These are phyloP conservation scores for Apostichopus californicus DNA, from an alignment of 35 echinoderm and acorn worm genomes.

Conservation along the genomic window DNA sequence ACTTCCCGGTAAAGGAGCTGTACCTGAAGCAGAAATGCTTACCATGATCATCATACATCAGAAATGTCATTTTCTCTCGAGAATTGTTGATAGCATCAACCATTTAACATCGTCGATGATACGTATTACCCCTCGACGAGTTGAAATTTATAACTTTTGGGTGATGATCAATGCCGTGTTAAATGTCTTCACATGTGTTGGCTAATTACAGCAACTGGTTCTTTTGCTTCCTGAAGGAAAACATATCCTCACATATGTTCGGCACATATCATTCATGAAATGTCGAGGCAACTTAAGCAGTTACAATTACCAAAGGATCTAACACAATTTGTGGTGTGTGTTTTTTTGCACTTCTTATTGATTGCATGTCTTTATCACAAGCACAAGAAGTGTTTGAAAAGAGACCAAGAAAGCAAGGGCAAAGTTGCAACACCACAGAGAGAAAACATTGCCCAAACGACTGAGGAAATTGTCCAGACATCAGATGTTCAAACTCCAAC, in stretches of 20 bases:
- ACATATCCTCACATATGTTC: constrained; percentile 41
- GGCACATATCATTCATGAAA: background rate
- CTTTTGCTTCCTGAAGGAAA: background rate
- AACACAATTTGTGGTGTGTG: background rate
- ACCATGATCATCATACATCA: constrained; percentile 11
- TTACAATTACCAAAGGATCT: background rate
- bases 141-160: constrained; percentile 33
- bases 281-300: background rate
- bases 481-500: too few relatives aligned
- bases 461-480: too few relatives aligned
- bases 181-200: constrained; percentile 3
- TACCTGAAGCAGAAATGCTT: background rate
- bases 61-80: background rate
- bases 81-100: background rate
- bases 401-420: background rate
- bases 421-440: background rate
- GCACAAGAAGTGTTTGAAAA: background rate
- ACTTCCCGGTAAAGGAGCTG: background rate
- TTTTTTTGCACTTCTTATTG: background rate
- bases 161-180: background rate
- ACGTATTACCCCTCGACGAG: background rate
- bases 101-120: background rate
- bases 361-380: background rate
- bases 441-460: background rate
- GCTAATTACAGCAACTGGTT: background rate